Conservation (phyloP, 2,113 vertebrate species). For the Channa argus region DNA sequence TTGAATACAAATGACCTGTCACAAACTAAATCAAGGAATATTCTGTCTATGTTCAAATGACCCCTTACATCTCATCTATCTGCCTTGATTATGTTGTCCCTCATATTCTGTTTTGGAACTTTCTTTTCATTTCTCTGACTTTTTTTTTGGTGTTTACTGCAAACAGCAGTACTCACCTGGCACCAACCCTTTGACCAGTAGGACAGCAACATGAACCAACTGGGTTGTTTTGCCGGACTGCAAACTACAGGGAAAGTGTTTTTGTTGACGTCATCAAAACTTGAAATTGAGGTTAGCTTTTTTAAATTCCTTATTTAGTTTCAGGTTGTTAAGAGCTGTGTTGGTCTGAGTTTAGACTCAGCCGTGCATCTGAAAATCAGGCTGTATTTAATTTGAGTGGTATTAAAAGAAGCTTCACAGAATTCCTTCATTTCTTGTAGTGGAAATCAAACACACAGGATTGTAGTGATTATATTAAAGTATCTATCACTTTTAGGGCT, state of each 20-base stretch:
- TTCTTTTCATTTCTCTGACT: conserved; percentile 54
- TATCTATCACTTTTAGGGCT: neutral
- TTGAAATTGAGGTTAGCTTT: no score
- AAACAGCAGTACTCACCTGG: conserved; percentile 75
- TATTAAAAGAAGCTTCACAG: neutral
- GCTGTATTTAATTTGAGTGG: conserved; percentile 7
- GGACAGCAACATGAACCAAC: conserved; percentile 63
- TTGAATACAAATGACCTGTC: neutral
- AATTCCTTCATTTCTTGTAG: neutral
- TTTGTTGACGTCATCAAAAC: conserved; percentile 10
- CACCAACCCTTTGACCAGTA: conserved; percentile 58
- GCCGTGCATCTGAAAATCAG: neutral
- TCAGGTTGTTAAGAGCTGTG: neutral
- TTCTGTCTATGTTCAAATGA: neutral
- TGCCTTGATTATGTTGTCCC: conserved; percentile 24
- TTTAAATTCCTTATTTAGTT: neutral
- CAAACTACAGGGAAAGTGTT: conserved; percentile 13
- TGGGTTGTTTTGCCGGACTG: conserved; percentile 23
- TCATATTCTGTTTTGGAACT: conserved; percentile 73
- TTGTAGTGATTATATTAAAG: no score
- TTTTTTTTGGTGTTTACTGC: conserved; percentile 76
- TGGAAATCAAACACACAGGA: conserved; percentile 9
- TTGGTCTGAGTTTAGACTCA: neutral
- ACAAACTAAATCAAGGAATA: neutral
- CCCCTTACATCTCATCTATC: conserved; percentile 2